Base-by-base conservation (phyloP, 2,113 vertebrate genomes). In the Cygnus atratus region DNA sequence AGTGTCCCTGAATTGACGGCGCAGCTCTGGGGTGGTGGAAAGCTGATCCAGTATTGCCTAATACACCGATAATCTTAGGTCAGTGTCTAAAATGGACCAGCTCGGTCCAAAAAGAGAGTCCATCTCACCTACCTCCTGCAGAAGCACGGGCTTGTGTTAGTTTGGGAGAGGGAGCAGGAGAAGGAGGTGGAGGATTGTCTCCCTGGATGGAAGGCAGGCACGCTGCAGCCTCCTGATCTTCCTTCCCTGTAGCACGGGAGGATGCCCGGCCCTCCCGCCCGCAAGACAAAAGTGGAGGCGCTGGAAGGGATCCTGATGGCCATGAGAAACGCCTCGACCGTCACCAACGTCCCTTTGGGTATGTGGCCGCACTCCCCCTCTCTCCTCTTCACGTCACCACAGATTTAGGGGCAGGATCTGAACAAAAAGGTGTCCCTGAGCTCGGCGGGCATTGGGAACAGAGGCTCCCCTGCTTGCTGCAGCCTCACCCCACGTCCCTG, bases 331-430 rank as follows among this genome's bases (percentile, higher is more conserved):
- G 96, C 95, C 26, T 95, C 70, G 28, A 96, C 98, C 9, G 71
- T 98, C 48, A 97, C 84, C 26, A 96, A 98, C 84, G 88, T 97
- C 8, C 95, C 98, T 4, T 76, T 99, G 92, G 98, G 99, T 99
- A 97, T 4, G 96, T 35, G 18, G 16, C 41, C 12, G 11, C 22
- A 1, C 11, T 22, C 8, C 58, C 87, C n/a, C 13, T 2, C 28
- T 19, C 78, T 35, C 25, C 50, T 48, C 24, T 17, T 75, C 43
- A 22, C 0, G 3, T 44, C 57, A 21, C 21, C 0, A 3, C 24
- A 50, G 52, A 33, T 26, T 14, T 12, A 39, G 41, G 35, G 26
- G 52, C 39, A 84, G 67, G 41, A 65, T 11, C 33, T 13, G 24
- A 81, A n/a, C 13, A 8, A 11, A 13, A 41, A 68, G 50, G 46